Evolutionary conservation across 2,113 vertebrate genomes (phyloP).

Genomic region (Grallaria varia): DNA sequence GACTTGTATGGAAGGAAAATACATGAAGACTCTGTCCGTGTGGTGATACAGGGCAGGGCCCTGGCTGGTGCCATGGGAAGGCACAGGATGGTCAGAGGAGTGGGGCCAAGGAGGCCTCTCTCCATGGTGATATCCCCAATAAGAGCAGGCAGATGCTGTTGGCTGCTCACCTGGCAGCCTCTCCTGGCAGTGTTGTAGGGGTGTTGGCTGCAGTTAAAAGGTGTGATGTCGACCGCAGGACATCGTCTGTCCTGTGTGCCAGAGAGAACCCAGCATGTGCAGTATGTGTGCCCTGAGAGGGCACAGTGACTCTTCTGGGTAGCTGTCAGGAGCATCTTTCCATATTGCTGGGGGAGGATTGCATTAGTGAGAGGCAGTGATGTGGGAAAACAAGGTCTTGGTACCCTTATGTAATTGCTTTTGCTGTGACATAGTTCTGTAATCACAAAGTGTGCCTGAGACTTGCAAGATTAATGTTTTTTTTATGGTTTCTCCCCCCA

Average conservation of each 20-base stretch:
- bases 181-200: not conserved
- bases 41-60: not conserved
- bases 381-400: not conserved
- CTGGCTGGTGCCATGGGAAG: not conserved
- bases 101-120: not conserved
- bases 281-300: not conserved
- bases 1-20: not conserved
- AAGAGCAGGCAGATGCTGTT: not conserved
- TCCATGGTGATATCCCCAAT: not conserved
- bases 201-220: not conserved
- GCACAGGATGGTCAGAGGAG: not conserved
- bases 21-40: fast-evolving
- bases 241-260: not conserved
- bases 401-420: constrained; percentile 7
- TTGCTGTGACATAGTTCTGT: constrained; percentile 4
- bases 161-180: not conserved
- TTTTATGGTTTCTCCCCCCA: not conserved
- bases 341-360: not conserved
- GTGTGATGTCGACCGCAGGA: not conserved
- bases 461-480: not conserved
- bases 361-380: not conserved
- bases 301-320: not conserved
- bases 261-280: not conserved
- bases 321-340: not conserved
- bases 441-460: not conserved